Evolutionary conservation across 2,888 invertebrate species (phyloP).

Genomic region (Brenthis daphne): DNA sequence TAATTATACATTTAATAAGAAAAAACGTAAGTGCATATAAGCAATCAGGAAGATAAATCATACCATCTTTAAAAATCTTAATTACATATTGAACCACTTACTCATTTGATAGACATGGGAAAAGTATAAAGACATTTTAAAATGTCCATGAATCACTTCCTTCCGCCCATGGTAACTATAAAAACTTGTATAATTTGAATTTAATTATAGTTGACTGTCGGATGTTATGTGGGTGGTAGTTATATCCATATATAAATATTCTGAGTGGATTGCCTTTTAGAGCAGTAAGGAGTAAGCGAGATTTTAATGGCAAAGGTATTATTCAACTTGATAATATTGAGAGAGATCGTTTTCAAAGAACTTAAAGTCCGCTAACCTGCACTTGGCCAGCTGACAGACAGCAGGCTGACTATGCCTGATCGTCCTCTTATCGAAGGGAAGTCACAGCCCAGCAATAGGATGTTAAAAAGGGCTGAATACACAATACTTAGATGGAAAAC

Average conservation of each 20-base stretch:
- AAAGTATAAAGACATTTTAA: slow-evolving; percentile 13
- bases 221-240: not conserved
- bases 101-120: slow-evolving; percentile 1
- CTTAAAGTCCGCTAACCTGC: no score
- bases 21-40: not conserved
- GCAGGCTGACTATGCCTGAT: no score
- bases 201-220: slow-evolving; percentile 27
- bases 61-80: slow-evolving; percentile 6
- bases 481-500: no score
- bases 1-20: no score
- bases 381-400: no score
- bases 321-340: not conserved
- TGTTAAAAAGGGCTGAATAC: no score
- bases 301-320: not conserved
- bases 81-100: not conserved
- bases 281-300: not conserved
- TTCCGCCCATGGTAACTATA: slow-evolving; percentile 32
- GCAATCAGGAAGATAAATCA: slow-evolving; percentile 5
- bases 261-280: not conserved
- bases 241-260: not conserved
- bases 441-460: no score
- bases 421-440: no score
- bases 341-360: no score
- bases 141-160: slow-evolving; percentile 23
- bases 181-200: slow-evolving; percentile 29